Percentiles rank a stretch among this genome's conserved stretches.
Conservation (phyloP, 92 coral and sea anemone genomes). For the Micromussa lordhowensis region DNA sequence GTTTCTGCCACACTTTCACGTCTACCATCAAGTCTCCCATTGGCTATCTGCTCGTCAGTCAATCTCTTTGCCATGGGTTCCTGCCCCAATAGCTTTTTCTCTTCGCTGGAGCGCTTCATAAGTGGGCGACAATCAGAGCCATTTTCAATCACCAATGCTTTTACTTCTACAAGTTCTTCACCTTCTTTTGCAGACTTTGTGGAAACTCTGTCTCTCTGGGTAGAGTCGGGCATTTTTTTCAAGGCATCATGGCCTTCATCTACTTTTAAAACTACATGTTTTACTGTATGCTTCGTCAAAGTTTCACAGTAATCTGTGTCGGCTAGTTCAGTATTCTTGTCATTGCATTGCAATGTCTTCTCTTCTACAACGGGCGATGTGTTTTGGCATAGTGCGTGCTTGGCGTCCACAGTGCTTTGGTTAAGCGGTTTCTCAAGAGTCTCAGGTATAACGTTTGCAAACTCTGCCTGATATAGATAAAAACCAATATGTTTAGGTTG, state of each 20-base stretch:
- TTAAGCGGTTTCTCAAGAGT: too few relatives aligned
- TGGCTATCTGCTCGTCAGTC: background rate
- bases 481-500: background rate
- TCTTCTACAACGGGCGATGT: too few relatives aligned
- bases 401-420: too few relatives aligned
- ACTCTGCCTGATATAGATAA: background rate
- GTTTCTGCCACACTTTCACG: background rate
- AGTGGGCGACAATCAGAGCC: background rate
- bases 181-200: background rate
- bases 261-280: too few relatives aligned
- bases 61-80: background rate
- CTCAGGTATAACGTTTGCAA: background rate
- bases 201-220: background rate
- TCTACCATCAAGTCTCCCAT: background rate
- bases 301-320: too few relatives aligned
- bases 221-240: background rate
- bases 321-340: too few relatives aligned
- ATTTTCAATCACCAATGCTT: background rate
- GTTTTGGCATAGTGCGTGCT: too few relatives aligned
- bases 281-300: too few relatives aligned
- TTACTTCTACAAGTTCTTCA: background rate
- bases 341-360: too few relatives aligned
- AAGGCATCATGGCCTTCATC: too few relatives aligned
- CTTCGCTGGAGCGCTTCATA: background rate
- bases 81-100: background rate